Evolutionary conservation across 2,797 vertebrate species (phyloP).

Genomic region (Erpetoichthys calabaricus): DNA sequence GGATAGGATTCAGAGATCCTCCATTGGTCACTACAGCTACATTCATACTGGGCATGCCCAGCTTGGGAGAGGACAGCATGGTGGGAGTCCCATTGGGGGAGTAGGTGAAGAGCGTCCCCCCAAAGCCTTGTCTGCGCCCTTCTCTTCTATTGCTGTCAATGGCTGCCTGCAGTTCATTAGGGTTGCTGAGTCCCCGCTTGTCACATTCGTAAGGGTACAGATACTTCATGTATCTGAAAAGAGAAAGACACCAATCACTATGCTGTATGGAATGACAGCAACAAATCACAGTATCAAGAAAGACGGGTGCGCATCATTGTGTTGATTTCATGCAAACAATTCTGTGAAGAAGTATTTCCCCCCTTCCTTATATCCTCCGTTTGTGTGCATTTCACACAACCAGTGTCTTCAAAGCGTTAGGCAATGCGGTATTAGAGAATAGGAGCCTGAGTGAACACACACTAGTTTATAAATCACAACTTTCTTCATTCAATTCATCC

Average conservation of each 20-base stretch:
- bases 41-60: slow-evolving; percentile 54
- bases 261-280: too few relatives aligned
- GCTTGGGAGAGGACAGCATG: slow-evolving; percentile 80
- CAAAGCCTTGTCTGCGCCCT: slow-evolving; percentile 81
- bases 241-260: not conserved
- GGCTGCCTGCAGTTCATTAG: slow-evolving; percentile 88
- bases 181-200: slow-evolving; percentile 81
- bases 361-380: too few relatives aligned
- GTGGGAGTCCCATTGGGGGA: slow-evolving; percentile 73
- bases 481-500: too few relatives aligned
- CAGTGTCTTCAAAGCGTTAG: too few relatives aligned
- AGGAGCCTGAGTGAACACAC: too few relatives aligned
- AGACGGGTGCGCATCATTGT: too few relatives aligned
- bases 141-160: slow-evolving; percentile 92
- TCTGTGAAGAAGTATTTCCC: too few relatives aligned
- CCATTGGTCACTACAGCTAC: slow-evolving; percentile 66
- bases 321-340: too few relatives aligned
- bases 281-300: too few relatives aligned
- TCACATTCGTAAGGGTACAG: slow-evolving; percentile 95
- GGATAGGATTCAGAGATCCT: slow-evolving; percentile 49
- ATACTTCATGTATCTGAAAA: slow-evolving; percentile 92
- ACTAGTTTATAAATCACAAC: too few relatives aligned
- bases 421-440: too few relatives aligned
- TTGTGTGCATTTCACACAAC: too few relatives aligned
- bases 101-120: slow-evolving; percentile 81